phyloP scores from a whole-genome alignment of 2,888 invertebrate species.

The Penaeus monodon region DNA sequence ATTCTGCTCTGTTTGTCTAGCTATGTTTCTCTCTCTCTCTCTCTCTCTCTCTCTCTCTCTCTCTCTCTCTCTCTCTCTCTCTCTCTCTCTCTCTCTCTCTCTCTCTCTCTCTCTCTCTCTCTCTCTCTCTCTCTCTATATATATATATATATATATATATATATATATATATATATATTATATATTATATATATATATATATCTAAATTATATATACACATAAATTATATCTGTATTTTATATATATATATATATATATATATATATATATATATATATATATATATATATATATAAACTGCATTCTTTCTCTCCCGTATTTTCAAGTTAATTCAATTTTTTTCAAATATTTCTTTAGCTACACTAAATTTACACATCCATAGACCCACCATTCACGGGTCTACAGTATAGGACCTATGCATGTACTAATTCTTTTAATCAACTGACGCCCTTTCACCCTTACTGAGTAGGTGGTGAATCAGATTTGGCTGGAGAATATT shows the following conservation, averaged over 20 bases:
- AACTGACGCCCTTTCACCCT: too few species aligned
- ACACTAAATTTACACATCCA: too few species aligned
- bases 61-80: not conserved
- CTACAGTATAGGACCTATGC: too few species aligned
- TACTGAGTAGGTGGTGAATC: conserved; percentile 8
- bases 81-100: not conserved
- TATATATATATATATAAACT: too few species aligned
- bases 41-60: not conserved
- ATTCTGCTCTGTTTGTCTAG: too few species aligned
- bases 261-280: too few species aligned
- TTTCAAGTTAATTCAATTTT: too few species aligned
- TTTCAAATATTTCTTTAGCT: too few species aligned
- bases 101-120: not conserved
- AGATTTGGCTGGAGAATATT: conserved; percentile 33
- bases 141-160: not conserved
- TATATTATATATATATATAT: not conserved
- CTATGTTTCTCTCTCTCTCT: not conserved
- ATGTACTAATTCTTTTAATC: not conserved
- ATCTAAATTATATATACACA: not conserved
- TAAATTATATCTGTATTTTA: not conserved
- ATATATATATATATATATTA: too few species aligned
- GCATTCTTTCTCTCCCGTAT: too few species aligned
- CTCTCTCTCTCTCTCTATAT: not conserved
- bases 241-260: too few species aligned
- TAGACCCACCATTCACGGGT: too few species aligned